Evolutionary conservation across 2,797 vertebrate genomes (phyloP).

Genomic region (Glossophaga mutica): DNA sequence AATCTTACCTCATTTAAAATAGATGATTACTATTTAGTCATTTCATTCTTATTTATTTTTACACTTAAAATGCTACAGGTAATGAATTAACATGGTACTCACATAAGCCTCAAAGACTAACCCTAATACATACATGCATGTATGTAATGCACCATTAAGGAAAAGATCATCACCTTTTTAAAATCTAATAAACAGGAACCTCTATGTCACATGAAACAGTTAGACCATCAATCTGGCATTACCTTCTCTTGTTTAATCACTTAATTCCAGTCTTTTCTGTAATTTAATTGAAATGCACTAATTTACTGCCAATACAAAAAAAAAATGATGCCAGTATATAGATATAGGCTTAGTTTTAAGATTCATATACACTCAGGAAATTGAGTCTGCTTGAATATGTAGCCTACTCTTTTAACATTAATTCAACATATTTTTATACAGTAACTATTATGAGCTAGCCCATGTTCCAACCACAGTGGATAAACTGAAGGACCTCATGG

Average conservation of each 20-base stretch:
- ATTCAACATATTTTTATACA: not conserved
- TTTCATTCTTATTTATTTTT: slow-evolving; percentile 62
- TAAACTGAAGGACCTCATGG: not conserved
- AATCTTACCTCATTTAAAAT: slow-evolving; percentile 33
- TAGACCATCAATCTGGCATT: slow-evolving; percentile 14
- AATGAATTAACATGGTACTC: slow-evolving; percentile 66
- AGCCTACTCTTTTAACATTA: not conserved
- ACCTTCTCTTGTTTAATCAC: not conserved
- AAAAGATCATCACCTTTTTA: slow-evolving; percentile 61
- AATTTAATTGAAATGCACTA: not conserved
- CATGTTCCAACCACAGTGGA: not conserved
- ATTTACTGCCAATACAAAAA: not conserved
- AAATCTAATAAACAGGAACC: slow-evolving; percentile 32
- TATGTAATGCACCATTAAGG: slow-evolving; percentile 64
- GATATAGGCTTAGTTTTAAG: not conserved
- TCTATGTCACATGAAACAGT: slow-evolving; percentile 69
- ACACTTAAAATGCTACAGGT: not conserved
- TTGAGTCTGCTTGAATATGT: not conserved
- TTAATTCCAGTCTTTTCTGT: slow-evolving; percentile 1
- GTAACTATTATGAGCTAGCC: not conserved
- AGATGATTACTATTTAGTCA: slow-evolving; percentile 41
- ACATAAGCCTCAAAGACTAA: slow-evolving; percentile 31
- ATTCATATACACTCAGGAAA: not conserved
- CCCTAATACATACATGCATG: slow-evolving; percentile 56
- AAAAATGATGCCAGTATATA: not conserved